Base-by-base conservation (phyloP, 2,113 vertebrate genomes). In the Drymodes brunneopygia region DNA sequence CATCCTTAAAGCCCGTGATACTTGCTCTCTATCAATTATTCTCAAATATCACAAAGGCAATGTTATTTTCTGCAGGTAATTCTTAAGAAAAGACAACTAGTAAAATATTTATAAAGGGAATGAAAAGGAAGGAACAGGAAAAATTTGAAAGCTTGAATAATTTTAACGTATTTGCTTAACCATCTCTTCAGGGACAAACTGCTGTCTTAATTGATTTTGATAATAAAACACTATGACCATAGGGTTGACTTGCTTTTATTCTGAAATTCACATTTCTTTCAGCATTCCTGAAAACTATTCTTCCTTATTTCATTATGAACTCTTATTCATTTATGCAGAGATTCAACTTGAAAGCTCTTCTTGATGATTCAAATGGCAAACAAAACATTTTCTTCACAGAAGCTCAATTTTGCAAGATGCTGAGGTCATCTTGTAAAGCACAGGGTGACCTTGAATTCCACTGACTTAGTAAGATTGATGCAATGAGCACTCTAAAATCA, bases 361-460 rank as follows among this genome's bases (percentile, higher is more conserved):
- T 62, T 54, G 58, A 50, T 64, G 31, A 93, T 70, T 94, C 86
- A 89, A 87, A 85, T 38, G 83, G 69, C 87, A 95, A 93, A 81
- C 36, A 62, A 88, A 73, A 56, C 23, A 71, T 81, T 70, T 93
- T 88, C 44, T 92, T 95, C 50, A 35, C 53, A 53, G 77, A 92
- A 89, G 48, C 60, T 86, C 67, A 70, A 60, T 92, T 96, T 91
- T 93, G 67, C 64, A 94, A 88, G 90, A 88, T 29, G 38, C 54
- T 86, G 74, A 94, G 81, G 87, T 86, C 78, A 82, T 45, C 64
- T 53, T 77, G 44, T 58, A 66, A 83, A 92, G 87, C 75, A 62
- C 56, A 81, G 51, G 47, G 38, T 90, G 93, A 95, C 82, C 82
- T 74, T 3, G 9, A 73, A 73, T 86, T 91, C 88, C 75, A 91